Evolutionary conservation across 2,888 invertebrate genomes (phyloP).

Genomic region (Spisula solida): DNA sequence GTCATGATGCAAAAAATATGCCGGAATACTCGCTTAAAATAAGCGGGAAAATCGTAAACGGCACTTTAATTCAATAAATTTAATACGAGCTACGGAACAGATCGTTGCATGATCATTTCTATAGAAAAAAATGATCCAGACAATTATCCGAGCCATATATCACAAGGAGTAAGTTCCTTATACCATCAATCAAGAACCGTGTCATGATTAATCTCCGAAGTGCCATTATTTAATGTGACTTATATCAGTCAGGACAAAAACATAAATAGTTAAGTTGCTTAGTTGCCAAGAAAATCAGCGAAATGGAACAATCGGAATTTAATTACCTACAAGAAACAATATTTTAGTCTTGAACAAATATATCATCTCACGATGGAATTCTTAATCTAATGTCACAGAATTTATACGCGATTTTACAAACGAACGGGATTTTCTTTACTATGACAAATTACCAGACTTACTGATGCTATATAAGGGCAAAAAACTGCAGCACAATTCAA

Average conservation of each 20-base stretch:
- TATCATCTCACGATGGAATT: not conserved
- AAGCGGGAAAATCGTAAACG: not conserved
- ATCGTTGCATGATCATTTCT: not conserved
- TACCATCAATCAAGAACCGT: not conserved
- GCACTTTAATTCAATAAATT: not conserved
- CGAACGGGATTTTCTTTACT: not conserved
- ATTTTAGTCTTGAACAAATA: not conserved
- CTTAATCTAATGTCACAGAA: not conserved
- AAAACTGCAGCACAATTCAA: constrained; percentile 6
- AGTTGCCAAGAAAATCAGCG: constrained; percentile 8
- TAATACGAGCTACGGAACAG: not conserved
- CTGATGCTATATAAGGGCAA: not conserved
- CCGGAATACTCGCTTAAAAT: not conserved
- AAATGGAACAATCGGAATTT: constrained; percentile 2
- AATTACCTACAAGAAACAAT: constrained; percentile 11
- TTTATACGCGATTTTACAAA: not conserved
- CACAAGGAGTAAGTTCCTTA: not conserved
- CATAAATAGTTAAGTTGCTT: constrained; percentile 4
- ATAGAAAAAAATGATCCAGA: not conserved
- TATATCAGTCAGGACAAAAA: not conserved
- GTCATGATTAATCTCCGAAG: not conserved
- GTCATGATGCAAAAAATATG: constrained; percentile 13
- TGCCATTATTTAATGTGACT: not conserved
- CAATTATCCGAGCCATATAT: not conserved
- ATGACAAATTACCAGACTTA: not conserved